Evolutionary conservation across 1,140 invertebrate genomes (phyloP), one percentile per base, ranked within the genome.

Genomic region (Colletes latitarsis): DNA sequence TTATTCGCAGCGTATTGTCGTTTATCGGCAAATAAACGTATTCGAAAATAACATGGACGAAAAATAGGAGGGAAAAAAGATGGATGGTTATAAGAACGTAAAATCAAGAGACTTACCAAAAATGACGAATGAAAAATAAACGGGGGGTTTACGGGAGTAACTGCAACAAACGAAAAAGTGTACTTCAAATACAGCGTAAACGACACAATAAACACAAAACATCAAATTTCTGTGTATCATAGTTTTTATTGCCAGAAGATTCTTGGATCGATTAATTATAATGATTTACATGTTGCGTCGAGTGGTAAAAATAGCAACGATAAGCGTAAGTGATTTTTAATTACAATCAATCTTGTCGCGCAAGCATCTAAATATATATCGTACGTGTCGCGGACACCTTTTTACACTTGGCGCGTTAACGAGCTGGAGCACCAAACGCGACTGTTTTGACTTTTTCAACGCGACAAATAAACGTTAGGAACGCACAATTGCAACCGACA

Each of bases 161-260:
- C 84, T 85, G 84, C 41, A 85, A 85, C 84, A 85, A 84, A 81
- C 17, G 62, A 85, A 85, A 84, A 72, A 64, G 14, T 30, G 8
- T 14, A 60, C 9, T 64, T 73, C n/a, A 79, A 78, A 80, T 66
- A 64, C 49, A 58, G n/a, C 39, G n/a, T 19, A 62, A 5, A 64
- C 12, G 43, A 46, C n/a, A 0, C 21, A 62, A 80, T 68, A 58
- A 80, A 67, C 64, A 75, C 17, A 10, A 72, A 14, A 68, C 55
- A 12, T 53, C 4, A 14, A 46, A 21, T 73, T 52, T 6, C 14
- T 55, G 5, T 52, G n/a, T 14, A 43, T 41, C 52, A 15, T 49
- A 21, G 8, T 6, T 52, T 74, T 74, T 80, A 75, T 74, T 80
- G 19, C 17, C 70, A 57, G 46, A 2, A 72, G 8, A 52, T 52